Evolutionary conservation across 2,797 vertebrate genomes (phyloP).

Genomic region (Enteromius mattozi): DNA sequence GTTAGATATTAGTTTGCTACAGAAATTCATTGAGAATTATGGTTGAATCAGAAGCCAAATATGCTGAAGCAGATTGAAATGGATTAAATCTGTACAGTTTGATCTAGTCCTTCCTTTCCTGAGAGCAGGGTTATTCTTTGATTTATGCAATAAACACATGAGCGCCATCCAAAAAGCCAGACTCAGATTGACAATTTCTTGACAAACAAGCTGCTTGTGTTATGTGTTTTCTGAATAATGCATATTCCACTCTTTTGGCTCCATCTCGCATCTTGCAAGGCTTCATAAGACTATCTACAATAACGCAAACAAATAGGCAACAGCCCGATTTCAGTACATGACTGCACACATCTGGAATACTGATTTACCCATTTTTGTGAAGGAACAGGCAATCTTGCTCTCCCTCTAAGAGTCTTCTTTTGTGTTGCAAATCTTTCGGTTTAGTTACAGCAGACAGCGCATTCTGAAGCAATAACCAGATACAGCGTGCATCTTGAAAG

Average conservation of each 20-base stretch:
- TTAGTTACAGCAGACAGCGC: constrained; percentile 53
- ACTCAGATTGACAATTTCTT: neutral
- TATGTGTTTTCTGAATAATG: constrained; percentile 59
- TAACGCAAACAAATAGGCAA: constrained; percentile 62
- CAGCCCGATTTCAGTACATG: constrained; percentile 67
- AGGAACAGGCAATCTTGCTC: constrained; percentile 45
- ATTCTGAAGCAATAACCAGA: constrained; percentile 62
- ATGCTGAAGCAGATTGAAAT: neutral
- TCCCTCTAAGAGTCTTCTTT: constrained; percentile 53
- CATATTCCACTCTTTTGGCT: constrained; percentile 67
- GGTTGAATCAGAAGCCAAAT: too few species aligned
- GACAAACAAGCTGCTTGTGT: constrained; percentile 64
- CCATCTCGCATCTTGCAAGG: constrained; percentile 42
- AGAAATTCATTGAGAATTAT: neutral
- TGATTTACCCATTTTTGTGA: constrained; percentile 63
- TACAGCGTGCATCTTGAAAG: constrained; percentile 58
- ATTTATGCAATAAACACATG: constrained; percentile 28
- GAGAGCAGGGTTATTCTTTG: constrained; percentile 9
- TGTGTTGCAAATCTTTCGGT: constrained; percentile 54
- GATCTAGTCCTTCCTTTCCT: neutral
- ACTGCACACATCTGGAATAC: constrained; percentile 79
- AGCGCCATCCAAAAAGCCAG: neutral
- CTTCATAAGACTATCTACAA: constrained; percentile 63
- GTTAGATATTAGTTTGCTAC: neutral
- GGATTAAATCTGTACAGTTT: neutral